Conservation (phyloP, 2,797 vertebrate genomes). For the Tadarida brasiliensis region DNA sequence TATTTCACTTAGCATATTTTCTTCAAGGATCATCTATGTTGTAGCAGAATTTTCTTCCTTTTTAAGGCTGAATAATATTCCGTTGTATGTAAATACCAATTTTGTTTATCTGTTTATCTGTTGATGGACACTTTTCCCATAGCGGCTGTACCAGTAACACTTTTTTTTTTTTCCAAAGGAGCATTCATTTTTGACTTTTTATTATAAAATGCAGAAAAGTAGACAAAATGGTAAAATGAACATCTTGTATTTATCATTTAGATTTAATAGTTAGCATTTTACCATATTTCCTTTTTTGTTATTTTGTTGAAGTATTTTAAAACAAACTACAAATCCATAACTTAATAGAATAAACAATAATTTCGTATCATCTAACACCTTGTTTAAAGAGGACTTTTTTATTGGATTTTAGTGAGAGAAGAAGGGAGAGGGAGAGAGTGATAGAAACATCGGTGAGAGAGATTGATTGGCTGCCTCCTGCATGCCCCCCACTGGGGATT, state of each 20-base stretch:
- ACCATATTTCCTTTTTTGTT: neutral
- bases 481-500: no score
- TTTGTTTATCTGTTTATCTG: neutral
- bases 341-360: neutral
- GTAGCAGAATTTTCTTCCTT: neutral
- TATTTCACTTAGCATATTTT: neutral
- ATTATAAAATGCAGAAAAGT: neutral
- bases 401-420: no score
- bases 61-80: neutral
- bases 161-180: neutral
- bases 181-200: neutral
- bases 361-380: neutral
- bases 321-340: neutral
- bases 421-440: no score
- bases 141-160: neutral
- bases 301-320: neutral
- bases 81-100: no score
- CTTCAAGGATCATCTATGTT: neutral
- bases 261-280: neutral
- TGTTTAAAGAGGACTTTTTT: neutral
- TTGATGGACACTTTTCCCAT: neutral
- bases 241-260: neutral
- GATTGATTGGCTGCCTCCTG: no score
- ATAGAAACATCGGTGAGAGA: no score
- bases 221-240: neutral